Conservation (phyloP, 1,140 invertebrate genomes). For the Megalonaias nervosa region DNA sequence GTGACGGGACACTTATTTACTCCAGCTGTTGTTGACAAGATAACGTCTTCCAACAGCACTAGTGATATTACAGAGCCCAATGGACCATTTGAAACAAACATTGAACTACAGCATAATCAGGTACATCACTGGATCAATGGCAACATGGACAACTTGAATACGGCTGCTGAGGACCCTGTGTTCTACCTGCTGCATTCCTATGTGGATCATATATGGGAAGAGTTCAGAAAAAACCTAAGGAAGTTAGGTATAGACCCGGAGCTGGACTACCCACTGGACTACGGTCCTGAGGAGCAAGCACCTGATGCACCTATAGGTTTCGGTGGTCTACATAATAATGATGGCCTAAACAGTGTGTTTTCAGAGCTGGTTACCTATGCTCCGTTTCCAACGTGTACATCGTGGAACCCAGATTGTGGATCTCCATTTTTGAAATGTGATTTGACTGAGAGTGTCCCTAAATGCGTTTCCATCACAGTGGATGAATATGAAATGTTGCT, state of each 20-base stretch:
- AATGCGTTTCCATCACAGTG: constrained; percentile 28
- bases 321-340: constrained; percentile 26
- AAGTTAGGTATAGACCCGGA: constrained; percentile 37
- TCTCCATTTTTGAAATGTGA: constrained; percentile 27
- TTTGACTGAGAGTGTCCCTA: constrained; percentile 5
- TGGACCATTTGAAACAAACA: constrained; percentile 13
- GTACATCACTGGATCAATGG: constrained; percentile 46
- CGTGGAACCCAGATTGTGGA: constrained; percentile 17
- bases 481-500: constrained; percentile 8
- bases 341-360: constrained; percentile 29
- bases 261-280: constrained; percentile 28
- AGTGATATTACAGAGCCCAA: constrained; percentile 38
- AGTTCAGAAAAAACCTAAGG: constrained; percentile 61
- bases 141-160: constrained; percentile 30
- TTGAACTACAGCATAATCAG: constrained; percentile 42
- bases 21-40: constrained; percentile 15
- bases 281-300: constrained; percentile 19
- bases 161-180: constrained; percentile 41
- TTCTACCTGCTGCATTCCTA: constrained; percentile 66
- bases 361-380: constrained; percentile 37
- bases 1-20: constrained; percentile 26
- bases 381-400: constrained; percentile 25
- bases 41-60: constrained; percentile 28
- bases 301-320: constrained; percentile 15
- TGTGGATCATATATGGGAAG: constrained; percentile 68